Base-by-base conservation (phyloP, 37 sponge, comb jelly and placozoan genomes). In the Spongia lamella region DNA sequence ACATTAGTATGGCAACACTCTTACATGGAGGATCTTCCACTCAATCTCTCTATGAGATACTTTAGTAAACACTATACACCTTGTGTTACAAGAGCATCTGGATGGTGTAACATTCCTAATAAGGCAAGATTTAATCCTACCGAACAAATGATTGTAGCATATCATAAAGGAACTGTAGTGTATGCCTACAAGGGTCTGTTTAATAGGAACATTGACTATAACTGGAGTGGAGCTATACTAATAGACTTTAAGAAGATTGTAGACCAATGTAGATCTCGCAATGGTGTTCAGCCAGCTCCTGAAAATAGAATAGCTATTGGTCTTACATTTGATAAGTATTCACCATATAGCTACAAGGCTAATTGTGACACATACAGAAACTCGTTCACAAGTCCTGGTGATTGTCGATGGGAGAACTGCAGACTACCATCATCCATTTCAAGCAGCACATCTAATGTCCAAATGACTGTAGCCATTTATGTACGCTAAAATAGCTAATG, bases 1-100 rank as follows among this genome's bases (percentile, higher is more conserved):
- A 72, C 73, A 20, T 19, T 72, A n/a, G 73, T 72, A 19, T 72
- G 73, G 73, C 54, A 72, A 36, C 73, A 72, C 38, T 72, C 73
- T 7, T 72, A 72, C 73, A 32, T 72, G 73, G 73, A 72, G 36
- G 57, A 37, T 11, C 19, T n/a, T 25, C 73, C 73, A 17, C 59
- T 72, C 58, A 55, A 17, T 20, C 22, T 25, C 1, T 24, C 21
- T 38, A 72, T 72, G 73, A 29, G 56, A 17, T 72, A 72, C 59
- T 72, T 72, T 37, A 55, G 57, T 26, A 16, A 72, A 3, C 37
- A 72, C 58, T 56, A 57, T 31, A 51, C 25, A n/a, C 34, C 32
- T 17, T 72, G 73, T 35, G 33, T 38, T 27, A 37, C 54, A 27
- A 31, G 37, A 9, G 73, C 54, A 26, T 11, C 57, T 21, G 73